Base-by-base conservation (phyloP, 2,888 invertebrate species). In the Muscina levida region DNA sequence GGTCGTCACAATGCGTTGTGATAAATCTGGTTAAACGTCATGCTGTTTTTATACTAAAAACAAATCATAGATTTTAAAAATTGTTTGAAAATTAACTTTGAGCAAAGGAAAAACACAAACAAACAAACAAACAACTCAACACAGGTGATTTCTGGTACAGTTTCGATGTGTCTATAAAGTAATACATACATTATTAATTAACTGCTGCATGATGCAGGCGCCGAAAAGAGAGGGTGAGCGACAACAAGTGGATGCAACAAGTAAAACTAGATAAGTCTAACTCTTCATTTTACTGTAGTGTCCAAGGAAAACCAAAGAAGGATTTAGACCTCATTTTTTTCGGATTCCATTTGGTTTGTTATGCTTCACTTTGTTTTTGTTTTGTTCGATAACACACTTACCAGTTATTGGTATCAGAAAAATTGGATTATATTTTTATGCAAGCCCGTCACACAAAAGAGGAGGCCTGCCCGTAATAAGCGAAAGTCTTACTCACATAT, bases 41-140 rank as follows among this genome's bases (percentile, higher is more conserved):
- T 56, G 74, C 79, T 59, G 82, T 84, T 84, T 84, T 82, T 85
- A 85, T 85, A 85, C 79, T 71, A 67, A 68, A 68, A 46, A 57
- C 31, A 19, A 57, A 46, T 48, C 42, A 72, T 56, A 26, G 15
- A 42, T 24, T 77, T 73, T 22, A 37, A 31, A 22, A 19, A 31
- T 31, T 31, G n/a, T 31, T 31, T 13, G 26, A 56, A 59, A 74
- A 48, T 37, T 37, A 62, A 68, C 26, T 79, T 79, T 67, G 8
- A 72, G 66, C 71, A 66, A 37, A 48, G 31, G 48, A 56, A 65
- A 37, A 17, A 37, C 37, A 59, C 3, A 31, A 31, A 31, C 31
- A 31, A 31, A 66, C 11, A 31, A 56, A 37, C 22, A 67, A 42
- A 67, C 24, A 15, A 44, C 46, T n/a, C 56, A 57, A 57, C 24